Base-by-base conservation (phyloP, 2,113 vertebrate species). In the Hirundichthys speculiger region DNA sequence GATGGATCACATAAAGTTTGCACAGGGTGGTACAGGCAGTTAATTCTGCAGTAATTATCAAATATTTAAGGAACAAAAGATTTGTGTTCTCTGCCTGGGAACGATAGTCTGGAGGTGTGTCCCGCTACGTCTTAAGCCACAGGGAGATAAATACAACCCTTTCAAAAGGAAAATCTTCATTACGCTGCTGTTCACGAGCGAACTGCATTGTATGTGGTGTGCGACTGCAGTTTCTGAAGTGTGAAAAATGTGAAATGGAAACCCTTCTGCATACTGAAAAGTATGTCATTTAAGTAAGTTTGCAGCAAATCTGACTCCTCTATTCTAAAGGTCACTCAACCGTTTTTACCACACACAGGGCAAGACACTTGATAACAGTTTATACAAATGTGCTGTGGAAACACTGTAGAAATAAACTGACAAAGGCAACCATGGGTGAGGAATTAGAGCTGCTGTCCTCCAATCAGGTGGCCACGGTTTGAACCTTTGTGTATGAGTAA, bases 61-160 rank as follows among this genome's bases (percentile, higher is more conserved):
- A 73, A 80, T 77, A 65, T 86, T 81, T 64, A 72, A 63, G 69
- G 64, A 86, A 84, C 81, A 88, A 83, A 83, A 75, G 73, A 57
- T 48, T 39, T 22, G 67, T 69, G 67, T 75, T 85, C 68, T 64
- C 63, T 34, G 75, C 46, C 68, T 84, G 77, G 85, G 73, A 86
- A 80, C 54, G 39, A 47, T 13, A 25, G 34, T 51, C 56, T 7
- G 5, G 73, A 77, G 77, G 59, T 73, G 69, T 78, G 77, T 64
- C 64, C 21, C 58, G 20, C 38, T 21, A 10, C 40, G 0, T 55
- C 25, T 69, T 45, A 64, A 73, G 15, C 56, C 49, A 40, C 42
- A 43, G 19, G 13, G 7, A n/a, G 42, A 60, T 48, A 39, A 65
- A 55, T 27, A 38, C 54, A 52, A 63, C 73, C 40, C 48, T 72